These are phyloP conservation scores for Menidia menidia DNA, from an alignment of 2,797 vertebrate species.

Conservation along the genomic window DNA sequence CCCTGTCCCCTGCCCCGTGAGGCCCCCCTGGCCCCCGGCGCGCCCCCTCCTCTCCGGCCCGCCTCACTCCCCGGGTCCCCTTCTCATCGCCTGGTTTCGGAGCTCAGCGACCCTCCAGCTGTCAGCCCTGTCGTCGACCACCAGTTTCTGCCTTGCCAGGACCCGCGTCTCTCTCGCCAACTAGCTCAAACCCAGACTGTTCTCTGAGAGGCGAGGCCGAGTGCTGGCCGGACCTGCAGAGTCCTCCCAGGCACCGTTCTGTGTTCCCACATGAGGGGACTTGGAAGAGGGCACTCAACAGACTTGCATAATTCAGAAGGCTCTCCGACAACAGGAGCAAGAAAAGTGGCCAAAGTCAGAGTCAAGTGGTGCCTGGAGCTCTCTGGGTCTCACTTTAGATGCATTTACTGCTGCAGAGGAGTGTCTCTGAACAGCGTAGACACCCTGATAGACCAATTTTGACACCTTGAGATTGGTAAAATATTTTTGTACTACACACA, in stretches of 20 bases:
- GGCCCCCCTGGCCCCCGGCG: conserved; percentile 23
- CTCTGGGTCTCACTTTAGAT: conserved; percentile 35
- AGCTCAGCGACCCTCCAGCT: conserved; percentile 54
- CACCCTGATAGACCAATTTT: conserved; percentile 36
- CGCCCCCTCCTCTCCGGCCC: conserved; percentile 60
- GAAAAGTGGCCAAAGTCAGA: conserved; percentile 45
- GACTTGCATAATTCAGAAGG: conserved; percentile 46
- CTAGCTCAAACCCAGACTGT: conserved; percentile 50
- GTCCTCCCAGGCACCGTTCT: conserved; percentile 36
- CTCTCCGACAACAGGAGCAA: conserved; percentile 45
- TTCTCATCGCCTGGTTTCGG: conserved; percentile 43
- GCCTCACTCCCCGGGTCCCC: conserved; percentile 47
- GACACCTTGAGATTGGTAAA: conserved; percentile 61
- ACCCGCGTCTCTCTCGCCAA: conserved; percentile 56
- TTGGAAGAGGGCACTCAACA: conserved; percentile 53
- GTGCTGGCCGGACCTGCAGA: conserved; percentile 44
- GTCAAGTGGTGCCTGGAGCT: conserved; percentile 33
- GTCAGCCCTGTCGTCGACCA: conserved; percentile 67
- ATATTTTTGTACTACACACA: conserved; percentile 73
- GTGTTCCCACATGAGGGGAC: conserved; percentile 36
- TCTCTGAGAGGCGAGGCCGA: conserved; percentile 50
- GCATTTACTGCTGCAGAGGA: conserved; percentile 51
- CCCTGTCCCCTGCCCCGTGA: conserved; percentile 43
- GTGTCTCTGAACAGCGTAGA: conserved; percentile 36
- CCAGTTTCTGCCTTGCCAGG: conserved; percentile 77